Base-by-base conservation (phyloP, 92 coral and sea anemone genomes). In the Palythoa caribaeorum region DNA sequence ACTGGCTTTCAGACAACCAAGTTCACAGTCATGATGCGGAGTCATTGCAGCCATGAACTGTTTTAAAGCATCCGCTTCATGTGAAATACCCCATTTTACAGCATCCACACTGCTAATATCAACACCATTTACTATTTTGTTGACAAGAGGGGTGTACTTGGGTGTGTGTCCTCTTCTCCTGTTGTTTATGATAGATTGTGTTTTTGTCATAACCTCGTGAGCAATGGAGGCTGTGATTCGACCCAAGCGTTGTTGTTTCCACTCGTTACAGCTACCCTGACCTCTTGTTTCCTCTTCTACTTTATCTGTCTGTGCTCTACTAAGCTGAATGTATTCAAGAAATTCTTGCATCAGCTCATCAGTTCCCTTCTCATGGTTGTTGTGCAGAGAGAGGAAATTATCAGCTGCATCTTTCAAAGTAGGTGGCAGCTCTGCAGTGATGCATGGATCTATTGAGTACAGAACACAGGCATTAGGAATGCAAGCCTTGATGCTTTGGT, bases 351-450 rank as follows among this genome's bases (percentile, higher is more conserved):
- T 28, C 21, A 60, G 17, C n/a, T 79, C 87, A 40, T 88, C 90
- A 40, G 60, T 63, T 1, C 28, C 12, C 53, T 66, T 77, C 63
- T 59, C 90, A 77, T 14, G 35, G 69, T 80, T 83, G 28, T 81
- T 77, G 40, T 71, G 38, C 51, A 53, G 51, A 59, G 90, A 88
- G 72, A 88, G 39, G 78, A 88, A 83, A 40, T 71, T 51, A 38
- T 16, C 19, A 73, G 92, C 92, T 63, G 88, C 88, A 57, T 84
- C 88, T 57, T 36, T 89, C 38, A 84, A 16, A 83, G 84, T 83
- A 35, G 92, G 84, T 19, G 88, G 92, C 60, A 89, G 80, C 81
- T 77, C 92, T 38, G 70, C 88, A 83, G 87, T 84, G 73, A 76
- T 14, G 19, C 19, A 85, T 84, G 81, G 40, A 51, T 79, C 83